Evolutionary conservation across 2,888 invertebrate species (phyloP).

Genomic region (Tineola bisselliella): DNA sequence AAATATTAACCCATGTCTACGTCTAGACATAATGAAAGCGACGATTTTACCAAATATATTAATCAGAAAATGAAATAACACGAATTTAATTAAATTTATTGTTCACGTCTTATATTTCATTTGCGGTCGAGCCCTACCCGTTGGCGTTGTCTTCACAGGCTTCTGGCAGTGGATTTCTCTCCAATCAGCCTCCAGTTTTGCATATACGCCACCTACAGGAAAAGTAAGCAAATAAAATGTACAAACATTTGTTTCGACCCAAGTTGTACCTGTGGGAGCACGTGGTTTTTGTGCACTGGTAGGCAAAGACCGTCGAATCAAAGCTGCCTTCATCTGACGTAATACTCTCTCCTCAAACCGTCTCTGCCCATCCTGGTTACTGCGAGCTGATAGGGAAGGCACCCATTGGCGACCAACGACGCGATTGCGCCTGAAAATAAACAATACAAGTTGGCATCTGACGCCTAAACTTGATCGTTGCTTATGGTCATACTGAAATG

Average conservation of each 20-base stretch:
- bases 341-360: conserved; percentile 83
- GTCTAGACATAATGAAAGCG: no score
- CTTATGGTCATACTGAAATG: no score
- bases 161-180: conserved; percentile 64
- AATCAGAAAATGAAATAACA: no score
- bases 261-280: conserved; percentile 36
- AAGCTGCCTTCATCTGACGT: conserved; percentile 71
- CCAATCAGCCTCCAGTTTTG: conserved; percentile 81
- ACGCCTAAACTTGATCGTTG: no score
- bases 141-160: conserved; percentile 25
- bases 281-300: conserved; percentile 27
- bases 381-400: conserved; percentile 78
- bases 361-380: conserved; percentile 88
- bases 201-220: conserved; percentile 76
- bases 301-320: conserved; percentile 55
- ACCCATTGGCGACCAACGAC: conserved; percentile 77
- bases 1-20: no score
- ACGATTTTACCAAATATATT: no score
- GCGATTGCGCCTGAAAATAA: conserved; percentile 25
- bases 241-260: conserved; percentile 17
- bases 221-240: background rate
- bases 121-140: conserved; percentile 28
- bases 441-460: no score
- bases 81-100: background rate
- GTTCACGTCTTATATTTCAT: conserved; percentile 8